Evolutionary conservation across 2,113 vertebrate genomes (phyloP).

Genomic region (Tupaia tana): DNA sequence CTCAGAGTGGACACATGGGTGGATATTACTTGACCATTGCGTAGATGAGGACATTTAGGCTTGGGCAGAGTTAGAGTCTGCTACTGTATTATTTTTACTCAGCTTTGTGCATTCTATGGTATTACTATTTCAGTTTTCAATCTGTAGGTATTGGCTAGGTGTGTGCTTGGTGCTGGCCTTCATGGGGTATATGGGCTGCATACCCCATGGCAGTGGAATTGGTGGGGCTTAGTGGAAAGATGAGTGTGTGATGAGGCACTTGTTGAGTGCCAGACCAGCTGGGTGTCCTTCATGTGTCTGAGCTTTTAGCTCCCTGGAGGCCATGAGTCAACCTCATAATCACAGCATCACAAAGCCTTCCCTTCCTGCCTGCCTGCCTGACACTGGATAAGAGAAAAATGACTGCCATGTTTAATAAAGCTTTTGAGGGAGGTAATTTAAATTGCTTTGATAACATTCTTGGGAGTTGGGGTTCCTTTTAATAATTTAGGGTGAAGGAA

Average conservation of each 20-base stretch:
- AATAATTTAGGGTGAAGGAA: slow-evolving; percentile 28
- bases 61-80: background rate
- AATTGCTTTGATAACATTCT: background rate
- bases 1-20: accelerated
- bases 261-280: accelerated
- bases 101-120: accelerated
- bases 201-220: accelerated
- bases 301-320: background rate
- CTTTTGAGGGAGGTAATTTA: background rate
- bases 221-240: background rate
- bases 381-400: background rate
- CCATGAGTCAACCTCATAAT: accelerated
- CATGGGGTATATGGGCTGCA: accelerated
- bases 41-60: background rate
- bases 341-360: background rate
- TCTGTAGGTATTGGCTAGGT: background rate
- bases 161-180: background rate
- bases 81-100: background rate
- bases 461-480: background rate
- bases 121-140: background rate
- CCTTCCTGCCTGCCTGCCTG: accelerated
- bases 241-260: accelerated
- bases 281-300: background rate
- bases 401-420: background rate
- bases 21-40: background rate